Percentiles rank a stretch among this genome's conserved stretches.
Evolutionary conservation across 2,888 invertebrate genomes (phyloP).

Genomic region (Pseudococcus jackbeardsleyi): DNA sequence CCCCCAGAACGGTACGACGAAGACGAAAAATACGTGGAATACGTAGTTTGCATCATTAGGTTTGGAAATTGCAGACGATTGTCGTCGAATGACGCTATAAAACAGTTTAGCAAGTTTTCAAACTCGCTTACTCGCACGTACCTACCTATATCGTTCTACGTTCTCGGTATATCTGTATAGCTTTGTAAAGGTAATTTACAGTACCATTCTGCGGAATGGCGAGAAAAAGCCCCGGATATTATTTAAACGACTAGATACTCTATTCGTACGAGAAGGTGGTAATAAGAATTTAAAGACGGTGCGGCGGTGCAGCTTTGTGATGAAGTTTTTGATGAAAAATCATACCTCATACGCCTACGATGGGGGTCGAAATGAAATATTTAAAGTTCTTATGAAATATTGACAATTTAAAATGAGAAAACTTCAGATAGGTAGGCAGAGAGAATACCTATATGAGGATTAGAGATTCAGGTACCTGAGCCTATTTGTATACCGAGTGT

Average conservation of each 20-base stretch:
- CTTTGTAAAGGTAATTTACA: background rate
- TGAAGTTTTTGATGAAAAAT: background rate
- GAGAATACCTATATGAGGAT: too few relatives aligned
- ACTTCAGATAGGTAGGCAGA: background rate
- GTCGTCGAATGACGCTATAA: background rate
- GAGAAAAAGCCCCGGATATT: background rate
- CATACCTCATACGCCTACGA: background rate
- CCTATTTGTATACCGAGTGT: background rate
- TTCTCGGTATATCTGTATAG: background rate
- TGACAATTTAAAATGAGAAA: background rate
- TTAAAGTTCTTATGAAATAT: background rate
- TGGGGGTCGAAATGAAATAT: background rate
- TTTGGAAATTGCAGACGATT: too few relatives aligned
- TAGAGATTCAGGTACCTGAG: background rate
- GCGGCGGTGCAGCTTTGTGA: too few relatives aligned
- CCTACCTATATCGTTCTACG: background rate
- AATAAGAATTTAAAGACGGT: too few relatives aligned
- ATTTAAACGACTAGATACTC: too few relatives aligned
- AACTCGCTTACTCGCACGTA: background rate
- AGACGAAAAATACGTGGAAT: background rate
- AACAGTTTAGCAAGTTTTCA: slow-evolving; percentile 2
- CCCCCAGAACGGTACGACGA: background rate
- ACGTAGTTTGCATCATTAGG: background rate
- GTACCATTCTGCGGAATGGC: background rate
- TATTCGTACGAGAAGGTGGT: too few relatives aligned